Percentiles rank a stretch among this genome's conserved stretches.
phyloP scores from a whole-genome alignment of 2,113 vertebrate genomes.

The Xiphorhynchus elegans region DNA sequence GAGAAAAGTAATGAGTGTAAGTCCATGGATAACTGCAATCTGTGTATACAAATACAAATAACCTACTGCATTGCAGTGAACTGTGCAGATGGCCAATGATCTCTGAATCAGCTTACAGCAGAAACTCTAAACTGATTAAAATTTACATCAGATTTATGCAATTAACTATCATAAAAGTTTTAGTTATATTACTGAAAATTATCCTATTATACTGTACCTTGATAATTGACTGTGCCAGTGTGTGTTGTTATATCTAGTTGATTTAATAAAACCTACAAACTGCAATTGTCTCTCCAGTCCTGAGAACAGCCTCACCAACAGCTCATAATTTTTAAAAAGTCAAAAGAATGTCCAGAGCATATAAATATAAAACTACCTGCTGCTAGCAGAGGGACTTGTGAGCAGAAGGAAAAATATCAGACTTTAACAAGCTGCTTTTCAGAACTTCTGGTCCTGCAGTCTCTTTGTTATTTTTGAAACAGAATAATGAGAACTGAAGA shows the following conservation, averaged over 20 bases:
- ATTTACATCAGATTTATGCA: not conserved
- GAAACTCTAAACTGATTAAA: constrained; percentile 11
- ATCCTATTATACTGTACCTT: not conserved
- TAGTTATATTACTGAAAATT: not conserved
- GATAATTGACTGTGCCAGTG: not conserved
- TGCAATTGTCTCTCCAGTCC: not conserved
- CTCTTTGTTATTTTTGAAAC: not conserved
- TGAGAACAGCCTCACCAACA: not conserved
- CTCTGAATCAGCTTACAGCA: not conserved
- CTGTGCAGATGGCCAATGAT: not conserved
- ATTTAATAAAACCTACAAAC: not conserved
- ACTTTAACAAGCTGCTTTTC: not conserved
- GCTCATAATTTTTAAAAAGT: not conserved
- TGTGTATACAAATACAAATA: not conserved
- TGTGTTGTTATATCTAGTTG: not conserved
- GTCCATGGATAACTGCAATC: not conserved
- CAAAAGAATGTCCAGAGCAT: not conserved
- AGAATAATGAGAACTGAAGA: not conserved
- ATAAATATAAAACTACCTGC: not conserved
- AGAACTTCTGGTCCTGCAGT: not conserved
- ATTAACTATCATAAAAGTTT: constrained; percentile 1
- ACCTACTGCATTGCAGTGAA: not conserved
- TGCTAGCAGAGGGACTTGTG: not conserved
- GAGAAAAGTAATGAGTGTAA: not conserved
- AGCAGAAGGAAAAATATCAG: not conserved